Conservation (phyloP, 2,797 vertebrate species). For the Oreortyx pictus region DNA sequence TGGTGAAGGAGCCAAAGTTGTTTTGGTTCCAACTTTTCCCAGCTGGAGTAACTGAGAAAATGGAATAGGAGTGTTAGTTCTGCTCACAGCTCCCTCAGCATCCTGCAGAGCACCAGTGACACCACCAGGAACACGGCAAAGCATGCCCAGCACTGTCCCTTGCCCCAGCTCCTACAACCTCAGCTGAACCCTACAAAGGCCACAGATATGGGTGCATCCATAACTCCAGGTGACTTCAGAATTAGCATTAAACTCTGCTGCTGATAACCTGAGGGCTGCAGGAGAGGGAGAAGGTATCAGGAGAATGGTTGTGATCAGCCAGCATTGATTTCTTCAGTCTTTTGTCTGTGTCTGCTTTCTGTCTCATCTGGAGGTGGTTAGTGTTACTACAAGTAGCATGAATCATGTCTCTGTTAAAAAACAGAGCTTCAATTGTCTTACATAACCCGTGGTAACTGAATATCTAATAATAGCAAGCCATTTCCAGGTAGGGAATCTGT, state of each 20-base stretch:
- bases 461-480: slow-evolving; percentile 82
- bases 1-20: slow-evolving; percentile 63
- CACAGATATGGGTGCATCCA: not conserved
- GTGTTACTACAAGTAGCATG: slow-evolving; percentile 83
- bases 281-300: slow-evolving; percentile 75
- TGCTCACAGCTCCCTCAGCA: slow-evolving; percentile 37
- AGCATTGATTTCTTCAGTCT: slow-evolving; percentile 81
- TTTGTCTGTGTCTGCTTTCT: slow-evolving; percentile 83
- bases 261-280: slow-evolving; percentile 67
- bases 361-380: slow-evolving; percentile 81
- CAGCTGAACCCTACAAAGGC: not conserved
- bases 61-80: slow-evolving; percentile 52
- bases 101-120: slow-evolving; percentile 29
- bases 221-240: slow-evolving; percentile 56
- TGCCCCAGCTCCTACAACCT: slow-evolving; percentile 17
- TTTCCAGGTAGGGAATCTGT: slow-evolving; percentile 82
- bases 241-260: slow-evolving; percentile 64
- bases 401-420: slow-evolving; percentile 84
- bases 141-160: not conserved
- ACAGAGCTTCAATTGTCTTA: slow-evolving; percentile 84
- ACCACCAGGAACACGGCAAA: not conserved
- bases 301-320: slow-evolving; percentile 71
- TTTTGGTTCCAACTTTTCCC: slow-evolving; percentile 63
- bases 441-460: slow-evolving; percentile 80
- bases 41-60: slow-evolving; percentile 63